Evolutionary conservation across 1,140 invertebrate genomes (phyloP).

Genomic region (Diabrotica virgifera): DNA sequence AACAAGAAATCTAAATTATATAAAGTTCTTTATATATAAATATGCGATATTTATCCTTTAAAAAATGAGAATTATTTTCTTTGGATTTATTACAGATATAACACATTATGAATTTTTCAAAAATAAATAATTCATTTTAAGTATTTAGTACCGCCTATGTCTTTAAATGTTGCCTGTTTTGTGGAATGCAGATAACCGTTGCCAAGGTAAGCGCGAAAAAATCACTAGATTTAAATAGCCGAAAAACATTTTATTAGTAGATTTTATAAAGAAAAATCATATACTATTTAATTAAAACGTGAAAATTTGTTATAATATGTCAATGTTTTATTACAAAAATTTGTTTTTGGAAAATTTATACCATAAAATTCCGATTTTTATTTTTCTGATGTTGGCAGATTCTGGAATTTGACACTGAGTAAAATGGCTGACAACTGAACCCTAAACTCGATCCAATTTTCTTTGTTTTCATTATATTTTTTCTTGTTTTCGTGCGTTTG

Average conservation of each 20-base stretch:
- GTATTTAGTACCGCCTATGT: slow-evolving; percentile 10
- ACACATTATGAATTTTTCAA: no score
- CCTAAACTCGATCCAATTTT: slow-evolving; percentile 46
- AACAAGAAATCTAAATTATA: no score
- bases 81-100: no score
- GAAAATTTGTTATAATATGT: no score
- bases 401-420: slow-evolving; percentile 49
- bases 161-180: slow-evolving; percentile 16
- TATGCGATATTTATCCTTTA: no score
- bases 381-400: slow-evolving; percentile 41
- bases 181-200: slow-evolving; percentile 10
- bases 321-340: not conserved
- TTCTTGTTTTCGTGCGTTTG: slow-evolving; percentile 27
- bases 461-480: slow-evolving; percentile 48
- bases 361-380: slow-evolving; percentile 7
- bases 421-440: slow-evolving; percentile 46
- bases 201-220: slow-evolving; percentile 13
- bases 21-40: no score
- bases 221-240: not conserved
- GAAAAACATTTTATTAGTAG: slow-evolving; percentile 3
- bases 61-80: no score
- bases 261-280: not conserved
- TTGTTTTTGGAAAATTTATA: not conserved
- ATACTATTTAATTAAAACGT: no score
- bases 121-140: no score